phyloP scores from a whole-genome alignment of 2,888 invertebrate genomes.

The Hirtodrosophila histrioides region DNA sequence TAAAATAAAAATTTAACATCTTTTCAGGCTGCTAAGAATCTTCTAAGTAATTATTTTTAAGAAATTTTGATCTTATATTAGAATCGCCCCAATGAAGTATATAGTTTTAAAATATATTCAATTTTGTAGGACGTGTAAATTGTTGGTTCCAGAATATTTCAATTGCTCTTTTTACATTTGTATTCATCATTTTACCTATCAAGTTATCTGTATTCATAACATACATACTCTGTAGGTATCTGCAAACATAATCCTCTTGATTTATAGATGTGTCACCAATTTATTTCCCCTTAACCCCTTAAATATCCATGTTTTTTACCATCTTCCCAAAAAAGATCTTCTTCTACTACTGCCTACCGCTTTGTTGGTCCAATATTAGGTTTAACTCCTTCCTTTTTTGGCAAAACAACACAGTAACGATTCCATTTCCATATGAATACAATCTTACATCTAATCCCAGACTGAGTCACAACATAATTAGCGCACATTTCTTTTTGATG shows the following conservation, averaged over 20 bases:
- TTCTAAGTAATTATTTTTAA: too few relatives aligned
- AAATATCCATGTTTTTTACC: slow-evolving; percentile 1
- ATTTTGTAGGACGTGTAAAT: too few relatives aligned
- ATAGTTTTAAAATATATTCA: too few relatives aligned
- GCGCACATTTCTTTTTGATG: slow-evolving; percentile 23
- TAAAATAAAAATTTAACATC: too few relatives aligned
- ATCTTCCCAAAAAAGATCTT: slow-evolving; percentile 1
- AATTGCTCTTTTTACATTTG: neutral
- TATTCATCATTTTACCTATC: neutral
- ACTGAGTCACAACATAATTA: slow-evolving; percentile 78
- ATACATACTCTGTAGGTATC: too few relatives aligned
- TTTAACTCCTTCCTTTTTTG: slow-evolving; percentile 23
- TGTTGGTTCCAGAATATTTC: too few relatives aligned
- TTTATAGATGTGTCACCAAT: neutral
- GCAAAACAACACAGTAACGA: slow-evolving; percentile 2
- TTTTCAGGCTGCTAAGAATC: too few relatives aligned
- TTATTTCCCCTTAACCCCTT: neutral
- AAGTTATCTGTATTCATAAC: too few relatives aligned
- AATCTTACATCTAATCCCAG: slow-evolving; percentile 50
- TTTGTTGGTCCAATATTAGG: slow-evolving; percentile 9
- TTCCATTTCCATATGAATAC: slow-evolving; percentile 17
- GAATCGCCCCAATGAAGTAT: too few relatives aligned
- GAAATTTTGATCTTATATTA: too few relatives aligned
- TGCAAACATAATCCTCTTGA: too few relatives aligned
- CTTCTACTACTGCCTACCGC: neutral